These are phyloP conservation scores for Invenusta paracnida DNA, from an alignment of 2,888 invertebrate species.

Conservation along the genomic window DNA sequence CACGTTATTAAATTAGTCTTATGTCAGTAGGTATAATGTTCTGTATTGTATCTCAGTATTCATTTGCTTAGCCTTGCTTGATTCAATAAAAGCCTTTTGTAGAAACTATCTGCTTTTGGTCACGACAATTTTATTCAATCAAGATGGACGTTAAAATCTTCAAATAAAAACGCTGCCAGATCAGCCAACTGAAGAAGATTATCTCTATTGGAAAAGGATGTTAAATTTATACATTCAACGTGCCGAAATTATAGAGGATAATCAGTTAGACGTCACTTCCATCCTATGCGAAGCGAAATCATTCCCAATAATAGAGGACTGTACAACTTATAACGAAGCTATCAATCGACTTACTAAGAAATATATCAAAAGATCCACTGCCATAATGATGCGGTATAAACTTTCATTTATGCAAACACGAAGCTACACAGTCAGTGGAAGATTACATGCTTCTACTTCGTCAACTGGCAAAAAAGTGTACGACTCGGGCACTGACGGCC, in stretches of 20 bases:
- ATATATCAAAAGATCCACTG: too few species aligned
- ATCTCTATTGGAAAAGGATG: not conserved
- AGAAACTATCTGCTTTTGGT: not conserved
- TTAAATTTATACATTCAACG: not conserved
- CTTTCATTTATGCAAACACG: too few species aligned
- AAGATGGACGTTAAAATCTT: not conserved
- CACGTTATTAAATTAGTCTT: not conserved
- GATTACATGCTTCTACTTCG: too few species aligned
- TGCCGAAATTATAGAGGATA: not conserved
- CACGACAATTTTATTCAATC: not conserved
- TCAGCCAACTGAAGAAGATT: not conserved
- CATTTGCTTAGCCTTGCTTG: not conserved
- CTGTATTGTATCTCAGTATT: too few species aligned
- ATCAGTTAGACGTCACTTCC: not conserved
- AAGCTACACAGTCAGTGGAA: too few species aligned
- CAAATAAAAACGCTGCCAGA: not conserved
- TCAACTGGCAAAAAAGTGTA: too few species aligned
- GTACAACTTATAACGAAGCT: not conserved
- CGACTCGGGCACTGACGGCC: too few species aligned
- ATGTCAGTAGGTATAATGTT: not conserved
- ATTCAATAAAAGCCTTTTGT: not conserved
- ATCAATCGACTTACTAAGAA: too few species aligned
- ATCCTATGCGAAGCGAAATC: not conserved
- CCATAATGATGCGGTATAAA: too few species aligned
- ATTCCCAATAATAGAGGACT: not conserved